Evolutionary conservation across 2,888 invertebrate genomes (phyloP).

Genomic region (Platycheirus rosarum): DNA sequence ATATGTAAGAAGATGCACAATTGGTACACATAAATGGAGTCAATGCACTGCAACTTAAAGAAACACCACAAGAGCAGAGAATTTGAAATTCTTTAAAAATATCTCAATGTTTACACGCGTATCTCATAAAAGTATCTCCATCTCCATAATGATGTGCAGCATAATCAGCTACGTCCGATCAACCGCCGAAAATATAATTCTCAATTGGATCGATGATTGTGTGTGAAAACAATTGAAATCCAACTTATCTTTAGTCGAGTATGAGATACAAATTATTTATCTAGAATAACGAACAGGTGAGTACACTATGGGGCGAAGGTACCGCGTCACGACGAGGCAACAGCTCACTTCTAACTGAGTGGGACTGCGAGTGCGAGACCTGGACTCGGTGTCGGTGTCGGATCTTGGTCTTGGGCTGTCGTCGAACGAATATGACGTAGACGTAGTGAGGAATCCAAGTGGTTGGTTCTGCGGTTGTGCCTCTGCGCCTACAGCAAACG

Average conservation of each 20-base stretch:
- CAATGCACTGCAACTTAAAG: constrained; percentile 61
- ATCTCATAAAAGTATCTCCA: constrained; percentile 48
- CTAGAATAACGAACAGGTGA: constrained; percentile 50
- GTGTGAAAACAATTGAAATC: constrained; percentile 56
- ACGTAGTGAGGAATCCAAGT: constrained; percentile 70
- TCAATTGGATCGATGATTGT: constrained; percentile 45
- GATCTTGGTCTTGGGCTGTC: too few relatives aligned
- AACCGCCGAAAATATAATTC: constrained; percentile 49
- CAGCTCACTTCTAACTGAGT: constrained; percentile 70
- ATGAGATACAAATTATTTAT: constrained; percentile 25
- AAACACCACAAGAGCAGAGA: constrained; percentile 59
- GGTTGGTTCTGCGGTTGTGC: constrained; percentile 63
- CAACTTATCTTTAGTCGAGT: constrained; percentile 24
- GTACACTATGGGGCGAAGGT: constrained; percentile 18
- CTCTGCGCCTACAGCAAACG: constrained; percentile 69
- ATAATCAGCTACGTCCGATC: constrained; percentile 43
- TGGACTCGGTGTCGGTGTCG: constrained; percentile 36
- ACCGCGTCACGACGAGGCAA: constrained; percentile 66
- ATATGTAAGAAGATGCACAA: constrained; percentile 42
- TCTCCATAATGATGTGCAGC: constrained; percentile 45
- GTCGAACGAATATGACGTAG: constrained; percentile 58
- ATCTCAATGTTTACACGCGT: constrained; percentile 24
- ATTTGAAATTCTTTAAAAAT: constrained; percentile 49
- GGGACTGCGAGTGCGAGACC: constrained; percentile 37
- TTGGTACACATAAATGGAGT: constrained; percentile 47